These are phyloP conservation scores for Rhynchophorus ferrugineus DNA, from an alignment of 1,140 invertebrate genomes.

Conservation along the genomic window DNA sequence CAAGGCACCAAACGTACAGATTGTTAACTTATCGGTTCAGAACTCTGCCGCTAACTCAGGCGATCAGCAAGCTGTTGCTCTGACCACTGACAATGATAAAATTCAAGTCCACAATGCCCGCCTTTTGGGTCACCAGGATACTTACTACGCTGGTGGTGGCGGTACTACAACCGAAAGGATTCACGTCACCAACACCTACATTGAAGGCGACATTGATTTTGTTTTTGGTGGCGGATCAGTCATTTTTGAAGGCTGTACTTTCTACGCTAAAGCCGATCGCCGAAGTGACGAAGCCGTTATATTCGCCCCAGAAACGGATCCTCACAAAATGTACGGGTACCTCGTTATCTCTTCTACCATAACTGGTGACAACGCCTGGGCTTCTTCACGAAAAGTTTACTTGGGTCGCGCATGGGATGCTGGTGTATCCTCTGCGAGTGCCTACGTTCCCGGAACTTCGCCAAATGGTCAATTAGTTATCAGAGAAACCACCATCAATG, in stretches of 20 bases:
- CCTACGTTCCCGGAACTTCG: slow-evolving; percentile 5
- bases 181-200: slow-evolving; percentile 6
- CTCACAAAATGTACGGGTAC: slow-evolving; percentile 6
- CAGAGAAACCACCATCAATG: slow-evolving; percentile 5
- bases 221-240: slow-evolving; percentile 7
- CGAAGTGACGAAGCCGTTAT: neutral
- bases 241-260: slow-evolving; percentile 1
- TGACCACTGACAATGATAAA: neutral
- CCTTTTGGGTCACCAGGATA: slow-evolving; percentile 9
- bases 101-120: slow-evolving; percentile 3
- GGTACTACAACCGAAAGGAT: neutral
- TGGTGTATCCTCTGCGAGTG: slow-evolving; percentile 6
- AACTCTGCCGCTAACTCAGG: slow-evolving; percentile 2
- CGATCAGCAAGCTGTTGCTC: slow-evolving; percentile 9
- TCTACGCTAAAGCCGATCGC: slow-evolving; percentile 3
- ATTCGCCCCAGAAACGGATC: slow-evolving; percentile 8
- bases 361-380: slow-evolving; percentile 3
- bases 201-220: slow-evolving; percentile 14
- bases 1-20: neutral
- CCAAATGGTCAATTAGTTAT: slow-evolving; percentile 10
- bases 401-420: slow-evolving; percentile 7
- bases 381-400: slow-evolving; percentile 1
- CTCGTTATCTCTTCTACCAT: slow-evolving; percentile 7
- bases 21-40: slow-evolving; percentile 1
- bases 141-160: slow-evolving; percentile 2